Base-by-base conservation (phyloP, 2,888 invertebrate species). In the Phania funesta region DNA sequence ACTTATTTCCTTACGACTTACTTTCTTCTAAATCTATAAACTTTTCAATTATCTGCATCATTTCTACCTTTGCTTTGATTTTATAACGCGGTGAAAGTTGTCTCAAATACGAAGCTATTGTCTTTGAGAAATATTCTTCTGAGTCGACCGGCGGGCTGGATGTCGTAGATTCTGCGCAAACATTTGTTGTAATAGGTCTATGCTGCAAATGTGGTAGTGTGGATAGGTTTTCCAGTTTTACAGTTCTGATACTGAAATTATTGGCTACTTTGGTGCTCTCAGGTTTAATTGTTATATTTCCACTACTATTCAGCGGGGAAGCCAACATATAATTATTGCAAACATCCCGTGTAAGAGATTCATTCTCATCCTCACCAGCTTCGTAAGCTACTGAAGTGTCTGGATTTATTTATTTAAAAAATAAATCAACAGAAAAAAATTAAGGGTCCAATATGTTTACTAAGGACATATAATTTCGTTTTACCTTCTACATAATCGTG, bases 11-110 rank as follows among this genome's bases (percentile, higher is more conserved):
- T 64, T 56, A 56, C 0, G 32, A 50, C 20, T 68, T 60, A 68
- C 77, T 82, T 79, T 90, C 90, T 62, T 90, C 89, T 5, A 89
- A 82, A 54, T 89, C 86, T 64, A 90, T 89, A 82, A 88, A 90
- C 74, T 90, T 90, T 78, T 90, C 90, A 20, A 90, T 79, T 65
- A 90, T 88, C 83, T 90, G 89, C 84, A 88, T 90, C 86, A 90
- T 90, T 84, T 90, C 90, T 11, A 90, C 89, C 83, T 90, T 90
- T 5, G 90, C 90, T 77, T 90, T 90, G 22, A 90, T 89, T 71
- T 90, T 90, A 80, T 90, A 87, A 3, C 89, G 86, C 1, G 89
- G 87, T n/a, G 89, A 88, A 16, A 90, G 74, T 48, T 90, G 89
- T 5, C 89, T 86, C 70, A 90, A 83, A 81, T 90, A 89, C 7